These are phyloP conservation scores for Oxycera nigricornis DNA, from an alignment of 2,888 invertebrate species.

Conservation along the genomic window DNA sequence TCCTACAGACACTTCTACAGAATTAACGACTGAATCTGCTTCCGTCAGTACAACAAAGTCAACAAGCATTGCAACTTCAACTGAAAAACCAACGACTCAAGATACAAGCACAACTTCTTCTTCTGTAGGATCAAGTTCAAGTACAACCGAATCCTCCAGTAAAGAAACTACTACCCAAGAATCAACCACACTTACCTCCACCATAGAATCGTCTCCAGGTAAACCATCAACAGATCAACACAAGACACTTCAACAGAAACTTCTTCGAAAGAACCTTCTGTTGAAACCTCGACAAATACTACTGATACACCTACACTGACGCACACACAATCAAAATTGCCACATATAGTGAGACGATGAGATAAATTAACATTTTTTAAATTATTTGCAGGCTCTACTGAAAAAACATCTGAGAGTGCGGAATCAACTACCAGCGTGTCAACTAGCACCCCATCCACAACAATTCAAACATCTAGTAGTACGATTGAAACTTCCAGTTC, in stretches of 20 bases:
- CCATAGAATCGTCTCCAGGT: background rate
- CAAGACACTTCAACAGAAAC: background rate
- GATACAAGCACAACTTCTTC: background rate
- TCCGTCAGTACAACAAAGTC: too few relatives aligned
- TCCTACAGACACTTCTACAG: constrained; percentile 16
- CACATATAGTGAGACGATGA: too few relatives aligned
- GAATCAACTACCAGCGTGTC: too few relatives aligned
- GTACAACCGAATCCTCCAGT: background rate
- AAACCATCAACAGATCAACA: background rate
- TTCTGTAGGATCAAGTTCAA: background rate
- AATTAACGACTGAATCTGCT: background rate
- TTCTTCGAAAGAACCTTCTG: background rate
- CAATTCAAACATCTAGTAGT: too few relatives aligned
- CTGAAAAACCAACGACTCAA: constrained; percentile 4
- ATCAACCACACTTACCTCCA: background rate
- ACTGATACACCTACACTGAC: too few relatives aligned
- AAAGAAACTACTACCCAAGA: background rate
- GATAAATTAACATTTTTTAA: too few relatives aligned
- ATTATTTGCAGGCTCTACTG: too few relatives aligned
- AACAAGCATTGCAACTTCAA: background rate
- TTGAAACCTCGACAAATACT: background rate
- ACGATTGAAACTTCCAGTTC: constrained; percentile 1
- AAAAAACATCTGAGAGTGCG: too few relatives aligned
- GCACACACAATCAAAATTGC: too few relatives aligned
- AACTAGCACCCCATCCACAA: too few relatives aligned